Percentiles rank a stretch among this genome's conserved stretches.
Evolutionary conservation across 2,888 invertebrate genomes (phyloP).

Genomic region (Electrophaes corylata): DNA sequence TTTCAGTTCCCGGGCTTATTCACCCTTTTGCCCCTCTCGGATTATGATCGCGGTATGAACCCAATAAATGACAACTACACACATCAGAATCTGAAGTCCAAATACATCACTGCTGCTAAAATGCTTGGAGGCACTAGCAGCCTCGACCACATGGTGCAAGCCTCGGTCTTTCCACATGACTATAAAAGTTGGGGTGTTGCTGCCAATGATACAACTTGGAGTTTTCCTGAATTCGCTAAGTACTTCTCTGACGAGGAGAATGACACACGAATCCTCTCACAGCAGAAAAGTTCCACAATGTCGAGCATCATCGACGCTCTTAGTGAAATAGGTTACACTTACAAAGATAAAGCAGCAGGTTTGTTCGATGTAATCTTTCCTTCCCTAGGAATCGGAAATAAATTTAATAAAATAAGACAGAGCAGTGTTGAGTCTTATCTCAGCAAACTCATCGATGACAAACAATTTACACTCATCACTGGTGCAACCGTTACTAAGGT

Average conservation of each 20-base stretch:
- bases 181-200: constrained; percentile 47
- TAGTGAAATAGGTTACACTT: background rate
- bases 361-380: background rate
- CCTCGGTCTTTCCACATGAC: constrained; percentile 46
- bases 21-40: constrained; percentile 34
- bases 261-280: constrained; percentile 3
- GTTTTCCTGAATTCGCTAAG: constrained; percentile 40
- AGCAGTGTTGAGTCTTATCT: background rate
- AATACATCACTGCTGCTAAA: constrained; percentile 44
- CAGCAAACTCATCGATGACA: background rate
- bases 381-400: background rate
- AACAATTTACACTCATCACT: constrained; percentile 1
- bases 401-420: constrained; percentile 2
- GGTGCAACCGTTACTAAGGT: constrained; percentile 21
- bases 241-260: constrained; percentile 48
- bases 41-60: constrained; percentile 46
- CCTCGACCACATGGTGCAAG: constrained; percentile 45
- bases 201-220: constrained; percentile 47
- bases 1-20: constrained; percentile 51
- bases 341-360: constrained; percentile 3
- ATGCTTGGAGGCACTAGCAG: constrained; percentile 58
- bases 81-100: constrained; percentile 39
- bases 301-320: background rate
- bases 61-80: constrained; percentile 45
- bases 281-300: background rate